Evolutionary conservation across 2,113 vertebrate species (phyloP).

Genomic region (Choloepus hoffmanni): DNA sequence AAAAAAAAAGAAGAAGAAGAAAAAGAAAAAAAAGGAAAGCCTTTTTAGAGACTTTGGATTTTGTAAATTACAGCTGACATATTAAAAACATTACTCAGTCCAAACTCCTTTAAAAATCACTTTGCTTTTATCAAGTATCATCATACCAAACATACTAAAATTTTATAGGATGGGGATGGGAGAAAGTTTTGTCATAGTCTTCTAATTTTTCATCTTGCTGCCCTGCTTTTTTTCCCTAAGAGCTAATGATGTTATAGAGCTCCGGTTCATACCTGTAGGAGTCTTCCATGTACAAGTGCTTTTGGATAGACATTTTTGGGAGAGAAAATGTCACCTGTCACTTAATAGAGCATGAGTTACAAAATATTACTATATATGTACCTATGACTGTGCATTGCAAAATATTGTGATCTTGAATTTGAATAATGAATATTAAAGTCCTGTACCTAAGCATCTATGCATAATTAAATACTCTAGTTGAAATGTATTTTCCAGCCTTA

Average conservation of each 20-base stretch:
- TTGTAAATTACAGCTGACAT: not conserved
- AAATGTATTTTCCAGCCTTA: constrained; percentile 38
- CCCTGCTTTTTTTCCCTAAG: not conserved
- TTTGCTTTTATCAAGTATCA: not conserved
- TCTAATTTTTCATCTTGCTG: not conserved
- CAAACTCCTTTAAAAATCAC: not conserved
- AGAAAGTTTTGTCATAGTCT: not conserved
- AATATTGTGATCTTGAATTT: not conserved
- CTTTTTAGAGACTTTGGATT: not conserved
- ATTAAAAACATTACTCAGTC: not conserved
- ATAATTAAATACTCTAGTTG: constrained; percentile 1
- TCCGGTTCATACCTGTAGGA: not conserved
- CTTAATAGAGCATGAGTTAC: not conserved
- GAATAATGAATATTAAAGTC: not conserved
- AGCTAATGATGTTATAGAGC: not conserved
- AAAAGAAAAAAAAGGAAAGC: not conserved
- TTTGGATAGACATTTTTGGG: not conserved
- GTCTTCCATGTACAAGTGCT: not conserved
- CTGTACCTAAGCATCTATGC: not conserved
- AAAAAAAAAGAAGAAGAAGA: not conserved
- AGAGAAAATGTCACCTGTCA: not conserved
- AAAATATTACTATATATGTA: not conserved
- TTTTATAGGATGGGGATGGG: not conserved
- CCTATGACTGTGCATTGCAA: not conserved
- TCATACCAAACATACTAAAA: not conserved